Evolutionary conservation across 2,888 invertebrate species (phyloP).

Genomic region (Hemithea aestivaria): DNA sequence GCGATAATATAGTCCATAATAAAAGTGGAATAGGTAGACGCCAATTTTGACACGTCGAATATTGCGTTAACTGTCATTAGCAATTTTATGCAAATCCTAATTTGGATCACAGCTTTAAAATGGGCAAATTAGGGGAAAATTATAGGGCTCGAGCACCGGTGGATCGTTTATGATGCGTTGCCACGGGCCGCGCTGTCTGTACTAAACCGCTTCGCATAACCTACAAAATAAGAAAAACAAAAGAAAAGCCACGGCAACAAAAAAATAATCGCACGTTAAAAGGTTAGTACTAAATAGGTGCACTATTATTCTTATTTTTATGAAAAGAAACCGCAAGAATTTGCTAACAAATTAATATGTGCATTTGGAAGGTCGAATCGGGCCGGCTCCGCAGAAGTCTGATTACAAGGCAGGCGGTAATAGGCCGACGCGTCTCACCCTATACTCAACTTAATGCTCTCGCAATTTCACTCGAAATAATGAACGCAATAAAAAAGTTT

Average conservation of each 20-base stretch:
- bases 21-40: constrained; percentile 51
- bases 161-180: constrained; percentile 53
- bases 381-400: constrained; percentile 52
- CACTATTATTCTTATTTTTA: constrained; percentile 23
- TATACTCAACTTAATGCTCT: constrained; percentile 78
- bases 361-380: constrained; percentile 42
- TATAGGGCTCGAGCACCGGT: constrained; percentile 64
- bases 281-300: too few relatives aligned
- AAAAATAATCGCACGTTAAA: too few relatives aligned
- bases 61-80: constrained; percentile 66
- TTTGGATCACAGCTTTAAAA: constrained; percentile 64
- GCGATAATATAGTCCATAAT: constrained; percentile 50
- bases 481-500: constrained; percentile 74
- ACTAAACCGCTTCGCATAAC: constrained; percentile 20
- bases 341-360: constrained; percentile 69
- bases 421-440: constrained; percentile 69
- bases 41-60: constrained; percentile 65
- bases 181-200: constrained; percentile 44
- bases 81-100: constrained; percentile 74
- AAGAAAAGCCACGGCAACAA: too few relatives aligned
- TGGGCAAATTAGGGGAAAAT: constrained; percentile 68
- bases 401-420: constrained; percentile 74
- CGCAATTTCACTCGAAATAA: constrained; percentile 78
- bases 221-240: too few relatives aligned
- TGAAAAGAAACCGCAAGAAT: constrained; percentile 44